Percentiles rank a stretch among this genome's conserved stretches.
Evolutionary conservation across 2,888 invertebrate genomes (phyloP).

Genomic region (Acronicta aceris): DNA sequence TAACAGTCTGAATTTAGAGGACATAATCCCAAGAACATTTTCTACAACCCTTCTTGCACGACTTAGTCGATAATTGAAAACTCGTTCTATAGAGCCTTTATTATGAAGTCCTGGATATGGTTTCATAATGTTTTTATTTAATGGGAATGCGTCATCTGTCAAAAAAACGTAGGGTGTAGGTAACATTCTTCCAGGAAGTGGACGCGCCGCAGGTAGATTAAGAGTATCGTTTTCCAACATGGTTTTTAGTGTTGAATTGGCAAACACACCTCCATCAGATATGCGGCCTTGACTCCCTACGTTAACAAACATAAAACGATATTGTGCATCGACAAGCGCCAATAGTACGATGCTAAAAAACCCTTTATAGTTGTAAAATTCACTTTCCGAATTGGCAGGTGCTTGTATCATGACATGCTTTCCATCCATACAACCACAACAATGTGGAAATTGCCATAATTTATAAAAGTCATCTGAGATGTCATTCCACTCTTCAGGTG

Average conservation of each 20-base stretch:
- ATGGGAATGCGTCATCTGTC: slow-evolving; percentile 38
- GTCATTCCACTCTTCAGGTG: too few relatives aligned
- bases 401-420: too few relatives aligned
- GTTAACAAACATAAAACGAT: slow-evolving; percentile 8
- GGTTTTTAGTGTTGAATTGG: slow-evolving; percentile 31
- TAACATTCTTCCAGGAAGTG: slow-evolving; percentile 11
- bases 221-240: slow-evolving; percentile 27
- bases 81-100: slow-evolving; percentile 17
- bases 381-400: too few relatives aligned
- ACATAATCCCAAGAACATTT: too few relatives aligned
- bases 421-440: too few relatives aligned
- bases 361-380: too few relatives aligned
- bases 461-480: too few relatives aligned
- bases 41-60: too few relatives aligned
- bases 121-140: slow-evolving; percentile 28
- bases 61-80: slow-evolving; percentile 22
- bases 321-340: too few relatives aligned
- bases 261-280: slow-evolving; percentile 33
- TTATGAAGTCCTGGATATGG: slow-evolving; percentile 13
- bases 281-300: slow-evolving; percentile 36
- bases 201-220: slow-evolving; percentile 10
- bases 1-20: too few relatives aligned
- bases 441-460: too few relatives aligned
- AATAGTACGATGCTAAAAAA: too few relatives aligned
- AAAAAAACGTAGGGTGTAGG: slow-evolving; percentile 29